These are phyloP conservation scores for Lagopus leucura DNA, from an alignment of 2,113 vertebrate genomes.

Conservation along the genomic window DNA sequence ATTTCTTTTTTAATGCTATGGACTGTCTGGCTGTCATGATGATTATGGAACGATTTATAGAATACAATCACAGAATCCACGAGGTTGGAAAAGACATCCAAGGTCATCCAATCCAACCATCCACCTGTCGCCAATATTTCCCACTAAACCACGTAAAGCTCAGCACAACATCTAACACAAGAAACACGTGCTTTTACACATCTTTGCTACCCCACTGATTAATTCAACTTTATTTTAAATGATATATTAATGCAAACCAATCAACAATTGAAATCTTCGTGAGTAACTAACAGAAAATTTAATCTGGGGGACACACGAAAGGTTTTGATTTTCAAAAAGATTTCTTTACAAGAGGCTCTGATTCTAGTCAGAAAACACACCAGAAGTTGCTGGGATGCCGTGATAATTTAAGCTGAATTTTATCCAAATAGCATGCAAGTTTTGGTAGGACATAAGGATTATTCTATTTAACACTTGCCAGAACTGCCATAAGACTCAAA, in stretches of 20 bases:
- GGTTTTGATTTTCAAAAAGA: not conserved
- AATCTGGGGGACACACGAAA: not conserved
- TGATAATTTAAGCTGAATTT: constrained; percentile 35
- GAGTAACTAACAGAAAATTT: not conserved
- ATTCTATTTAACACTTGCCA: constrained; percentile 1
- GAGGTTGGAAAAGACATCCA: no score
- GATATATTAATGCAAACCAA: not conserved
- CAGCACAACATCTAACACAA: no score
- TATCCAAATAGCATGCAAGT: constrained; percentile 24
- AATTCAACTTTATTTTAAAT: not conserved
- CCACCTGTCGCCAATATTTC: no score
- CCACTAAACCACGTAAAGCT: no score
- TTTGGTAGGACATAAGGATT: not conserved
- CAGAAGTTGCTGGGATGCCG: constrained; percentile 8
- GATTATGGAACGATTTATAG: not conserved
- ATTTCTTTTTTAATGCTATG: not conserved
- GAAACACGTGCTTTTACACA: not conserved
- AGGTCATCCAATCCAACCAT: no score
- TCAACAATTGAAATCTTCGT: not conserved
- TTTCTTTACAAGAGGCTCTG: not conserved
- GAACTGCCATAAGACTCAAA: not conserved
- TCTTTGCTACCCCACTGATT: not conserved
- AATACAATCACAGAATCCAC: no score
- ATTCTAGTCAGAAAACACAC: not conserved
- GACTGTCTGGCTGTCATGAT: not conserved